A percentile compares a stretch with the other conserved stretches of the same genome.
Evolutionary conservation across 2,113 vertebrate genomes (phyloP).

Genomic region (Tursiops truncatus): DNA sequence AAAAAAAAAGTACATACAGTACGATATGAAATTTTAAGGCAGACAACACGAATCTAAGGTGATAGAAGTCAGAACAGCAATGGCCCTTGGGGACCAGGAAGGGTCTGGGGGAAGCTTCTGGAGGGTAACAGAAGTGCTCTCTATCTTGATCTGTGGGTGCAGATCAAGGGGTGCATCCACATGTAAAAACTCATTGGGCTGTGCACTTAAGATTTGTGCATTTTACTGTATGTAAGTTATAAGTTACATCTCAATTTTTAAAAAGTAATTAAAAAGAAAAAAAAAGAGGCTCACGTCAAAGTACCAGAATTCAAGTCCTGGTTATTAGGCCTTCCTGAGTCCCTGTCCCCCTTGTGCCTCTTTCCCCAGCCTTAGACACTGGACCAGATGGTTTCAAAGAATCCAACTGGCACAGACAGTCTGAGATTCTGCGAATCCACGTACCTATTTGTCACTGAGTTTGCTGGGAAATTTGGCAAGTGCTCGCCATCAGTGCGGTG

Average conservation of each 20-base stretch:
- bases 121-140: background rate
- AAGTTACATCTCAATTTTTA: background rate
- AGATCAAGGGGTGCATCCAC: background rate
- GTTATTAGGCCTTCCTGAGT: background rate
- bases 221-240: background rate
- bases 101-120: background rate
- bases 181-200: background rate
- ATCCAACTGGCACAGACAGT: background rate
- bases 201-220: background rate
- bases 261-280: background rate
- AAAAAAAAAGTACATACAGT: background rate
- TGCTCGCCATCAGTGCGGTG: background rate
- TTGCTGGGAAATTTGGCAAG: constrained; percentile 47
- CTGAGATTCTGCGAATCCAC: constrained; percentile 27
- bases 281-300: background rate
- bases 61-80: background rate
- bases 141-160: background rate
- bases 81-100: background rate
- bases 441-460: constrained; percentile 36
- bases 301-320: background rate
- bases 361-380: background rate
- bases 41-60: background rate
- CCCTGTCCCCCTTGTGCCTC: background rate
- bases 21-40: background rate
- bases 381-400: constrained; percentile 27